Evolutionary conservation across 2,888 invertebrate species (phyloP), one percentile per base, ranked within the genome.

Genomic region (Poecilobothrus nobilitatus): DNA sequence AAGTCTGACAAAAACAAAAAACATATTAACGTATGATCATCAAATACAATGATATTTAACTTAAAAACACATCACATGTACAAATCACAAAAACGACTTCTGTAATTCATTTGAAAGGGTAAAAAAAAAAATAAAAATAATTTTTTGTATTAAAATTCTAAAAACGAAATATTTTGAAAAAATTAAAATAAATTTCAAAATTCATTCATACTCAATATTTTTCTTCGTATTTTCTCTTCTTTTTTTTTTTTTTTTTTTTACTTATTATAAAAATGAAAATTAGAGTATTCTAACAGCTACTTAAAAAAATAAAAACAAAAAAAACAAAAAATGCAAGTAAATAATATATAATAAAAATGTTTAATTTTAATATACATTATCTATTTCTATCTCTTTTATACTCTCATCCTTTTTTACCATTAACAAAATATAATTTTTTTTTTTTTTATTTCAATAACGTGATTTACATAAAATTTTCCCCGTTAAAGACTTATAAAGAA

Each of bases 211-310:
- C 53, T 18, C 53, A 12, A 12, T 44, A 34, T 44, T 9, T n/a
- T 41, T 41, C 41, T 41, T 41, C 9, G 9, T 12, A 18, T 53
- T 12, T 53, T 37, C 37, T 37, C 7, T 37, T 37, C 37, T 37
- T 53, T 53, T 18, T 53, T 53, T 18, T n/a, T n/a, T 53, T 41
- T 41, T 8, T 4, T 18, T 53, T 2, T n/a, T 53, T 53, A 53
- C 53, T n/a, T 53, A 2, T 53, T 53, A 53, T 53, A n/a, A 53
- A 53, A 9, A 18, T 18, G 6, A 53, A 53, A 53, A 53, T 53
- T 53, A n/a, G 53, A 53, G 53, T 53, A 53, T n/a, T 53, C 53
- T 53, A 53, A 53, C 53, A 53, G 53, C 53, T 53, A 53, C 53
- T 53, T 53, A 53, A 44, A 44, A 44, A 44, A 34, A 34, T 34